Evolutionary conservation across 2,113 vertebrate species (phyloP), one percentile per base, ranked within the genome.

Genomic region (Nymphicus hollandicus): DNA sequence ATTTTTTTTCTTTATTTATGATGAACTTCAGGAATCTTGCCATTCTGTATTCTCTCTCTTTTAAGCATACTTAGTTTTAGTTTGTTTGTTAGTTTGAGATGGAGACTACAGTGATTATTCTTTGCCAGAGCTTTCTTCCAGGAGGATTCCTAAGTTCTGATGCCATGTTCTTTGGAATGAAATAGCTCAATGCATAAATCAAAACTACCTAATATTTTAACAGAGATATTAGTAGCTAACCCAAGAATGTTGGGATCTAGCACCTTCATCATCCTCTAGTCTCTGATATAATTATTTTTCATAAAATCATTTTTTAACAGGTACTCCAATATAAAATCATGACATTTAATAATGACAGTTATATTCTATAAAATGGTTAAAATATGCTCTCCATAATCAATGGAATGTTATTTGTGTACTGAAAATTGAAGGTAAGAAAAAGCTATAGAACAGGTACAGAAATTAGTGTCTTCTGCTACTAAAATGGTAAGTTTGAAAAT

Each of bases 1-100:
- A 8, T 1, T 19, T 72, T 64, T 64, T 76, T 58, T 18, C 7
- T n/a, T 1, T 9, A 44, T 5, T 61, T 63, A 17, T 1, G 0
- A 44, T 49, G 15, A 71, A 35, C 19, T 50, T 53, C 3, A 28
- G 39, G 3, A 64, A 22, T 68, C 63, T 81, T 83, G 20, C 20
- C 1, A 2, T 64, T 81, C 23, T 77, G 3, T 39, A 13, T 77
- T 78, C 24, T 71, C 0, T 71, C 14, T 52, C 46, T 29, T 77
- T 83, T 58, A 27, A 71, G 44, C 88, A 43, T 46, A n/a, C 8
- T 76, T 61, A 10, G 13, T 65, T 82, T 46, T 88, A 52, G 50
- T 52, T n/a, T 33, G 31, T n/a, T 56, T n/a, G 12, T 56, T 33
- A 33, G 2, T 4, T 49, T 68, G n/a, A 49, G 31, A 7, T 52